Conservation (phyloP, 2,797 vertebrate species). For the Sciaenops ocellatus region DNA sequence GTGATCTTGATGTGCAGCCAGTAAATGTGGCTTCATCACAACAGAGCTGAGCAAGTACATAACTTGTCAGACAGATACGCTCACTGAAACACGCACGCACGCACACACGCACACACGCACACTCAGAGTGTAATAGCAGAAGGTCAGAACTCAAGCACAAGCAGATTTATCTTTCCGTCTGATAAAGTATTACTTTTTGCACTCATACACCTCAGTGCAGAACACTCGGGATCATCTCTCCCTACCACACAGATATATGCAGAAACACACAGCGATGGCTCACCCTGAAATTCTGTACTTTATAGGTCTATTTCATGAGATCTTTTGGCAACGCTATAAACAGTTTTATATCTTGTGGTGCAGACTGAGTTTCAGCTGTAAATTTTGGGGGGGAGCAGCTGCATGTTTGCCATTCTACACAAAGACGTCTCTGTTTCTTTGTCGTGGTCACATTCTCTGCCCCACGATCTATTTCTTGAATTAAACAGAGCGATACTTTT, state of each 20-base stretch:
- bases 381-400: conserved; percentile 29
- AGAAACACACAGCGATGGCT: conserved; percentile 5
- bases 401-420: background rate
- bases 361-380: conserved; percentile 25
- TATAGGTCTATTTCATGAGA: conserved; percentile 15
- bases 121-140: conserved; percentile 23
- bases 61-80: conserved; percentile 55
- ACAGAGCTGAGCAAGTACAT: conserved; percentile 44
- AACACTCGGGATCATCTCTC: background rate
- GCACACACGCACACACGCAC: conserved; percentile 6
- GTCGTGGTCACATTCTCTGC: background rate
- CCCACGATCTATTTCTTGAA: background rate
- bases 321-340: conserved; percentile 37
- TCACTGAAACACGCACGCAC: conserved; percentile 17
- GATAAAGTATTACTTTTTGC: conserved; percentile 2
- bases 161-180: background rate
- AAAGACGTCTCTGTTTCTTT: background rate
- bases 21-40: conserved; percentile 60
- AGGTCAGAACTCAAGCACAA: conserved; percentile 30
- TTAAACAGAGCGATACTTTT: background rate
- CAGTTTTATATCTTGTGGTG: conserved; percentile 9
- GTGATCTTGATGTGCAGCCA: conserved; percentile 79
- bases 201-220: conserved; percentile 5
- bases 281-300: conserved; percentile 1
- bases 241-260: background rate